These are phyloP conservation scores for Lissonota sp. DNA, from an alignment of 2,888 invertebrate species.

Conservation along the genomic window DNA sequence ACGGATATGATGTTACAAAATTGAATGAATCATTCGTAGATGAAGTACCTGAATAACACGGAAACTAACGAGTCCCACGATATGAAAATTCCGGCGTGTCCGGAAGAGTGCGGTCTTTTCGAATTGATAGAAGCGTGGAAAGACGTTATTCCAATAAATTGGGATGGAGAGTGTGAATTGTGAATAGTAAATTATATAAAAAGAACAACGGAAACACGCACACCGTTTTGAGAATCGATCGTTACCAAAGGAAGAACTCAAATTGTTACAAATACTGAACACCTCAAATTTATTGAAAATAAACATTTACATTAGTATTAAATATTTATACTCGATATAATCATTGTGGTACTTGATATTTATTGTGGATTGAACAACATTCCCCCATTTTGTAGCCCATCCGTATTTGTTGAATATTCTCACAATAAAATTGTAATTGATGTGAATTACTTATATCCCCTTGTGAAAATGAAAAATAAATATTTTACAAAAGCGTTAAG, in stretches of 20 bases:
- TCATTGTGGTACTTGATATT: constrained; percentile 17
- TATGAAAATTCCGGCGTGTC: constrained; percentile 87
- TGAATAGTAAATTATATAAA: constrained; percentile 20
- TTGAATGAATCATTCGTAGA: constrained; percentile 83
- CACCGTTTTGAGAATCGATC: no score
- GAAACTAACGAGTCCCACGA: constrained; percentile 86
- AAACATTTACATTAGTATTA: no score
- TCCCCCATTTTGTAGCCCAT: constrained; percentile 29
- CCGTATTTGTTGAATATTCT: constrained; percentile 20
- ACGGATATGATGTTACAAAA: not conserved
- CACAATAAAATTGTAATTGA: not conserved
- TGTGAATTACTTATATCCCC: constrained; percentile 14
- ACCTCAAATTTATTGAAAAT: no score
- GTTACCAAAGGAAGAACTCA: no score
- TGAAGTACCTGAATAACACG: constrained; percentile 88
- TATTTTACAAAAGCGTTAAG: not conserved
- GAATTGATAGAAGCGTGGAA: constrained; percentile 85
- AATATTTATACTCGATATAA: no score
- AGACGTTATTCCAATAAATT: constrained; percentile 87
- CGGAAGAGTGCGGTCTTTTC: constrained; percentile 87
- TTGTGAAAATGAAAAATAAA: constrained; percentile 10
- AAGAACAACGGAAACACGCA: no score
- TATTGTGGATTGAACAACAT: constrained; percentile 47
- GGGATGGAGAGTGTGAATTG: constrained; percentile 87
- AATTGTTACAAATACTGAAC: no score